These are phyloP conservation scores for Hemiscyllium ocellatum DNA, from an alignment of 2,113 vertebrate species.

Conservation along the genomic window DNA sequence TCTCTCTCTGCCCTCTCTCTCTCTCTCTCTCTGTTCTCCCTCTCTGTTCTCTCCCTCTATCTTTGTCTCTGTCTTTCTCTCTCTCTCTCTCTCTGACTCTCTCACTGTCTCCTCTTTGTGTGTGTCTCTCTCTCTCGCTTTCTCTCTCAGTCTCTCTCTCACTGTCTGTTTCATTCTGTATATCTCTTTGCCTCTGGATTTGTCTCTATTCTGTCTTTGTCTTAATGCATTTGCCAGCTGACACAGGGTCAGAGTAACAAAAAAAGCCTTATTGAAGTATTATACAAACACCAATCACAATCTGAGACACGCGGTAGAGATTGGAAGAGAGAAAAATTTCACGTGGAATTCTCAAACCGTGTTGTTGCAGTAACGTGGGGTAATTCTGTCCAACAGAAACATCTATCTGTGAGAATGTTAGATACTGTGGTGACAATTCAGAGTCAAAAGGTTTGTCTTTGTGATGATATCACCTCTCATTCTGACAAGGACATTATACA, in stretches of 20 bases:
- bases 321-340: background rate
- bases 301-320: background rate
- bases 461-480: background rate
- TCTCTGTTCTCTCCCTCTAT: constrained; percentile 19
- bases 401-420: background rate
- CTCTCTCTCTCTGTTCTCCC: constrained; percentile 15
- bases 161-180: background rate
- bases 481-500: background rate
- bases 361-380: background rate
- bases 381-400: background rate
- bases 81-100: background rate
- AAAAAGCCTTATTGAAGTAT: background rate
- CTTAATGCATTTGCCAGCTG: constrained; percentile 33
- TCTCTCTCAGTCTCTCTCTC: background rate
- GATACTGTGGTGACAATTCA: background rate
- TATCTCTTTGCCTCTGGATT: background rate
- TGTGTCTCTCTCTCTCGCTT: background rate
- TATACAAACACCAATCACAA: background rate
- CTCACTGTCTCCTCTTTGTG: background rate
- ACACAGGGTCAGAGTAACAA: background rate
- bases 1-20: background rate
- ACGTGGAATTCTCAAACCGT: background rate
- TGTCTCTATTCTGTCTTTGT: background rate
- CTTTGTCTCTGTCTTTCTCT: background rate
- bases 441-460: background rate